A percentile compares a stretch with the other conserved stretches of the same genome.
These are phyloP conservation scores for Thamnophis elegans DNA, from an alignment of 2,797 vertebrate species.

Conservation along the genomic window DNA sequence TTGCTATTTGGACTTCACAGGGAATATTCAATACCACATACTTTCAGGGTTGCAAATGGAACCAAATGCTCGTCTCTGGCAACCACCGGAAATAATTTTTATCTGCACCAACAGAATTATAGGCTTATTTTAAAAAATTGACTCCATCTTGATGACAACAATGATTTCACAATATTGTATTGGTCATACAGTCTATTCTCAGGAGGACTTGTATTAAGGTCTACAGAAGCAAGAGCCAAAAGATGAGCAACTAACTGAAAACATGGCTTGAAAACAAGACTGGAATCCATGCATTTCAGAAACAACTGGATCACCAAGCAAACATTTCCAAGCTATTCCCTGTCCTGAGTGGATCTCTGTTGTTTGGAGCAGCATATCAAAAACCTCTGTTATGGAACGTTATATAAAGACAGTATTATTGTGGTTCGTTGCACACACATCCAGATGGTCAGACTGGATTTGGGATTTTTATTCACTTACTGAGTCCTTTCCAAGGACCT, in stretches of 20 bases:
- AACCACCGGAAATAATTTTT: neutral
- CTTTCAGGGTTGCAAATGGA: constrained; percentile 21
- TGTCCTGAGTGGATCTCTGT: neutral
- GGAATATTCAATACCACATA: constrained; percentile 27
- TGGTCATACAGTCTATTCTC: neutral
- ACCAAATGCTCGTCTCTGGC: constrained; percentile 26
- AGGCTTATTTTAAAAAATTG: neutral
- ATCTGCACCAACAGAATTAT: too few species aligned
- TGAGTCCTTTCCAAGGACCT: neutral
- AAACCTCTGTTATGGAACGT: neutral
- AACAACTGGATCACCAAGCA: neutral
- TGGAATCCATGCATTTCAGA: neutral
- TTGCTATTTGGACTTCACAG: constrained; percentile 33
- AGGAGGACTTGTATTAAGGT: neutral
- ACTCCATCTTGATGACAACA: neutral
- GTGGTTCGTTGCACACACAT: neutral
- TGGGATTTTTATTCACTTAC: neutral
- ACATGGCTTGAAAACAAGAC: neutral
- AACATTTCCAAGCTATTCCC: neutral
- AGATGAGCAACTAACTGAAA: neutral
- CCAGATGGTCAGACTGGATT: neutral
- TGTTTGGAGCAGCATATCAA: neutral
- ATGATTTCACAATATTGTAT: neutral
- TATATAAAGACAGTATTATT: neutral
- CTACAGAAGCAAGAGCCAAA: neutral